These are phyloP conservation scores for Ethmia dodecea DNA, from an alignment of 2,888 invertebrate species.

Conservation along the genomic window DNA sequence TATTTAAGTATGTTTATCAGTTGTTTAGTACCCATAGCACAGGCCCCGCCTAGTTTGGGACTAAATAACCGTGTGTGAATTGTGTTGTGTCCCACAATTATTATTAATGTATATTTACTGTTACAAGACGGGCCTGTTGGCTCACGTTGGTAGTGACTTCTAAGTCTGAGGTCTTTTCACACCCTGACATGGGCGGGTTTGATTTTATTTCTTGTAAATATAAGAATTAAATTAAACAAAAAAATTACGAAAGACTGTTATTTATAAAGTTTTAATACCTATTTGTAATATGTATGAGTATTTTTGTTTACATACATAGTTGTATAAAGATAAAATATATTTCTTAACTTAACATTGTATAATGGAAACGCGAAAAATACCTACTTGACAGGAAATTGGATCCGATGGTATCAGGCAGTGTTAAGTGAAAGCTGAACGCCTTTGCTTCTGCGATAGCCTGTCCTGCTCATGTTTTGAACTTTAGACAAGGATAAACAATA, in stretches of 20 bases:
- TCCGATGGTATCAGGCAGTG: slow-evolving; percentile 31
- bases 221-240: background rate
- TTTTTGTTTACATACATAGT: background rate
- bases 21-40: no score
- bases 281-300: background rate
- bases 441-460: slow-evolving; percentile 2
- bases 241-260: no score
- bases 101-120: no score
- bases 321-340: background rate
- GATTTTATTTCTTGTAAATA: background rate
- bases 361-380: slow-evolving; percentile 29
- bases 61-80: no score
- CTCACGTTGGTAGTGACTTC: no score
- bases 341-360: background rate
- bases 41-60: no score
- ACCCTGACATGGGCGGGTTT: background rate
- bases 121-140: no score
- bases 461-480: background rate
- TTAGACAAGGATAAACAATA: background rate
- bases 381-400: slow-evolving; percentile 41
- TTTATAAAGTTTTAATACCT: no score
- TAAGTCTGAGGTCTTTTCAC: background rate
- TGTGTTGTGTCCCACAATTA: no score
- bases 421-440: slow-evolving; percentile 28
- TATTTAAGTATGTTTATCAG: no score